Percentiles rank a stretch among this genome's conserved stretches.
phyloP scores from a whole-genome alignment of 1,140 invertebrate species.

The Colletes gigas region DNA sequence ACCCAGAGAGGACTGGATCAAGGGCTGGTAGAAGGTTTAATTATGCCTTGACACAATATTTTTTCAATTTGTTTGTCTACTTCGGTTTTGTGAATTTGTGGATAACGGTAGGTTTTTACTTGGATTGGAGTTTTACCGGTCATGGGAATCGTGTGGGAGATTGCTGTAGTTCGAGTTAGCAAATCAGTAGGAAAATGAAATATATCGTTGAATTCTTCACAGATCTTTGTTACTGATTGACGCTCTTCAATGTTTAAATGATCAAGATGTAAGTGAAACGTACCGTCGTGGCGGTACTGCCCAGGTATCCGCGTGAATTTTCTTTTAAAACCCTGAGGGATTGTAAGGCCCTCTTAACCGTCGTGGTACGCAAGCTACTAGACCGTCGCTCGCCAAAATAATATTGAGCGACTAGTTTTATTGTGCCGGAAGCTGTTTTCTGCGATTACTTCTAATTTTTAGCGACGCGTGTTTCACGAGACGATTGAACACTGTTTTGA shows the following conservation, averaged over 20 bases:
- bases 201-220: background rate
- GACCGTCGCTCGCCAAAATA: too few relatives aligned
- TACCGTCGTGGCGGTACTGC: too few relatives aligned
- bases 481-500: too few relatives aligned
- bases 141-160: background rate
- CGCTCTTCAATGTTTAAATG: slow-evolving; percentile 2
- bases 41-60: slow-evolving; percentile 7
- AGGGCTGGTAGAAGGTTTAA: background rate
- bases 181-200: slow-evolving; percentile 10
- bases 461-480: too few relatives aligned
- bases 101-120: slow-evolving; percentile 15
- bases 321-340: too few relatives aligned
- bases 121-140: slow-evolving; percentile 4
- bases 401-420: too few relatives aligned
- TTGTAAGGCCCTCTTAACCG: too few relatives aligned
- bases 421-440: too few relatives aligned
- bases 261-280: background rate
- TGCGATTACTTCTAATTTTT: too few relatives aligned
- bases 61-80: background rate
- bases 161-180: background rate
- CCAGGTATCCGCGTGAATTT: too few relatives aligned
- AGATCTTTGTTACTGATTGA: background rate
- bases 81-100: slow-evolving; percentile 7
- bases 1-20: background rate
- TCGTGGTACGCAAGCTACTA: too few relatives aligned